Percentiles rank a stretch among this genome's conserved stretches.
phyloP scores from a whole-genome alignment of 2,113 vertebrate genomes.

The Dasypus novemcinctus region DNA sequence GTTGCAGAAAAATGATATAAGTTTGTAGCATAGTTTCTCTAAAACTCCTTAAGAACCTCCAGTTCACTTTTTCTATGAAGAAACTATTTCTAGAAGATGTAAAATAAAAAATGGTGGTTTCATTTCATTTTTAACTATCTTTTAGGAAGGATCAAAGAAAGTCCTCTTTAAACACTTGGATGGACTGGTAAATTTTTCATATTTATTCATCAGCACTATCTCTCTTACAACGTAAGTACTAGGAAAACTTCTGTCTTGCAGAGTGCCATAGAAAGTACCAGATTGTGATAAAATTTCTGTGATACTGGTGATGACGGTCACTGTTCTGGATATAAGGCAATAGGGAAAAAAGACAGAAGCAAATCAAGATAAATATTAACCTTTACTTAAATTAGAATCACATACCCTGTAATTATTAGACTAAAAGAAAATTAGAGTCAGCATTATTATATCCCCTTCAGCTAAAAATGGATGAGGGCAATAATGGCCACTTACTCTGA shows the following conservation, averaged over 20 bases:
- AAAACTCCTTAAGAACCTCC: conserved; percentile 15
- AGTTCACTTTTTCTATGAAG: not conserved
- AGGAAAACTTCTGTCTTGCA: not conserved
- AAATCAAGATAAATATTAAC: conserved; percentile 62
- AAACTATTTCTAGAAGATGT: conserved; percentile 4
- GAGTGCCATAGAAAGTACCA: not conserved
- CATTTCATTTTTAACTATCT: conserved; percentile 22
- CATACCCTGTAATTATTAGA: conserved; percentile 53
- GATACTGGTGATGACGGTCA: not conserved
- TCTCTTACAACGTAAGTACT: conserved; percentile 12
- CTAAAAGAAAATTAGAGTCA: conserved; percentile 66
- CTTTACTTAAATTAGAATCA: conserved; percentile 62
- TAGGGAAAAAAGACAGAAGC: not conserved
- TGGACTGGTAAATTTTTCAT: conserved; percentile 25
- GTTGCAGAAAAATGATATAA: conserved; percentile 11
- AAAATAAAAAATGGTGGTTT: conserved; percentile 34
- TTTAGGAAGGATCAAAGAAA: conserved; percentile 32
- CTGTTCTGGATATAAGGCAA: not conserved
- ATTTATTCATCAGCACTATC: conserved; percentile 23
- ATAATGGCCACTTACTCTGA: conserved; percentile 66
- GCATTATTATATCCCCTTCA: conserved; percentile 47
- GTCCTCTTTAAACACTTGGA: not conserved
- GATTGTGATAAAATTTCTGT: conserved; percentile 21
- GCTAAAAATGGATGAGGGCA: conserved; percentile 56
- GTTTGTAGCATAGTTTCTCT: conserved; percentile 5